Percentiles rank a stretch among this genome's conserved stretches.
Conservation (phyloP, 2,888 invertebrate species). For the Tiliacea aurago region DNA sequence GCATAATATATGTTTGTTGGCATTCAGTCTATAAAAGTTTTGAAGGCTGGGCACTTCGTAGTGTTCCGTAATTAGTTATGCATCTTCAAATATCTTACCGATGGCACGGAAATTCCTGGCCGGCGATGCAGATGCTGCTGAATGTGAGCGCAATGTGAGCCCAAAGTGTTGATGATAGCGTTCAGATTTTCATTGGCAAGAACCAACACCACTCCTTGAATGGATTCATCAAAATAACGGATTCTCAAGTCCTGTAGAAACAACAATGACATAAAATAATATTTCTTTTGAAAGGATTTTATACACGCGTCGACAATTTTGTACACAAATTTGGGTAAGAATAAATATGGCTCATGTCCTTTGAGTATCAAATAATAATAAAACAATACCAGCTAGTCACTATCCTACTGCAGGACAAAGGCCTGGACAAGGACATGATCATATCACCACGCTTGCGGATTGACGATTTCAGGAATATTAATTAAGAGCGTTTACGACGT, state of each 20-base stretch:
- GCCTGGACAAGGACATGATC: neutral
- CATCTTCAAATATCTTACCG: conserved; percentile 44
- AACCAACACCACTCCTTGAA: conserved; percentile 58
- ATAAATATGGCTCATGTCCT: too few relatives aligned
- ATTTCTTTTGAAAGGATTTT: neutral
- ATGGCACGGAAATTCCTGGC: conserved; percentile 28
- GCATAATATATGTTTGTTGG: neutral
- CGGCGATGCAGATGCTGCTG: conserved; percentile 66
- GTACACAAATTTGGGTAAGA: neutral
- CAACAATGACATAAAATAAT: neutral
- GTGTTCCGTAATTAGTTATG: neutral
- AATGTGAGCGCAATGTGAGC: conserved; percentile 61
- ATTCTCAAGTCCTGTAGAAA: conserved; percentile 59
- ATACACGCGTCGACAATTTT: neutral
- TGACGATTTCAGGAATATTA: too few relatives aligned
- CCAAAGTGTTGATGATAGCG: conserved; percentile 61
- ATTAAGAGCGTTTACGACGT: too few relatives aligned
- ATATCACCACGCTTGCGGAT: neutral
- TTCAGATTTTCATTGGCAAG: conserved; percentile 67
- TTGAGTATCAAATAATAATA: neutral
- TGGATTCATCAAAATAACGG: conserved; percentile 58
- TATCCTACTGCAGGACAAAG: neutral
- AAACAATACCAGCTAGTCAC: neutral
- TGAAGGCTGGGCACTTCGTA: neutral
- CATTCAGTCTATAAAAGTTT: neutral